Evolutionary conservation across 1,140 invertebrate genomes (phyloP).

Genomic region (Globodera ellingtonae): DNA sequence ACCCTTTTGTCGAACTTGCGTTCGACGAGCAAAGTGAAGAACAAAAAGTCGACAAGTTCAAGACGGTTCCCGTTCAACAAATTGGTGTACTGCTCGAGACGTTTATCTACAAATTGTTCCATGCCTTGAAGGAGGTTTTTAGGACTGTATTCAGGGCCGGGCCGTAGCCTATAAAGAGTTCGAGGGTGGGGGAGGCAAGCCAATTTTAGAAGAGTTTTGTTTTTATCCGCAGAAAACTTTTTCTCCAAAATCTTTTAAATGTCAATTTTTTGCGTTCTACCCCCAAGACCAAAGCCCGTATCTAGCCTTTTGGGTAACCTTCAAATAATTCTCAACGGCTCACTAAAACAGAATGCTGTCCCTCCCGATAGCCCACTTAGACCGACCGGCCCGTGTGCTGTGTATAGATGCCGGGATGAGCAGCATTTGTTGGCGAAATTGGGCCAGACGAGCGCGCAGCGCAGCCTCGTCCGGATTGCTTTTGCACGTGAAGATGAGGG

Average conservation of each 20-base stretch:
- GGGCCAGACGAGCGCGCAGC: slow-evolving; percentile 7
- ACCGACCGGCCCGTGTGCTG: slow-evolving; percentile 1
- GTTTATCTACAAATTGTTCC: neutral
- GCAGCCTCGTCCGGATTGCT: slow-evolving; percentile 15
- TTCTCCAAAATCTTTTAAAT: too few relatives aligned
- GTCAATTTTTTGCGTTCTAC: neutral
- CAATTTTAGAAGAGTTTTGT: neutral
- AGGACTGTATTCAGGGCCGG: too few relatives aligned
- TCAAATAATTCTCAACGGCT: neutral
- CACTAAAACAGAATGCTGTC: neutral
- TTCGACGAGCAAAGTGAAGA: slow-evolving; percentile 21
- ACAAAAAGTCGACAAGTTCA: slow-evolving; percentile 21
- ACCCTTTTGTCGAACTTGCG: slow-evolving; percentile 6
- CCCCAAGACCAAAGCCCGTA: neutral
- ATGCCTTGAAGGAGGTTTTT: neutral
- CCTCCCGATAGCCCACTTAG: neutral
- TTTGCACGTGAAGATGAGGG: slow-evolving; percentile 1
- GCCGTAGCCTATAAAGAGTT: too few relatives aligned
- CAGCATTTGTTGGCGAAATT: slow-evolving; percentile 21
- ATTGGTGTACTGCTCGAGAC: slow-evolving; percentile 17
- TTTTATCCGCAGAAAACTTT: too few relatives aligned
- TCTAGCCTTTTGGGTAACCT: too few relatives aligned
- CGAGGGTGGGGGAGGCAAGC: too few relatives aligned
- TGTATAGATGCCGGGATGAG: slow-evolving; percentile 26
- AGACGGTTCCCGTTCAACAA: slow-evolving; percentile 25